Evolutionary conservation across 2,888 invertebrate genomes (phyloP).

Genomic region (Lasioglossum villosulum): DNA sequence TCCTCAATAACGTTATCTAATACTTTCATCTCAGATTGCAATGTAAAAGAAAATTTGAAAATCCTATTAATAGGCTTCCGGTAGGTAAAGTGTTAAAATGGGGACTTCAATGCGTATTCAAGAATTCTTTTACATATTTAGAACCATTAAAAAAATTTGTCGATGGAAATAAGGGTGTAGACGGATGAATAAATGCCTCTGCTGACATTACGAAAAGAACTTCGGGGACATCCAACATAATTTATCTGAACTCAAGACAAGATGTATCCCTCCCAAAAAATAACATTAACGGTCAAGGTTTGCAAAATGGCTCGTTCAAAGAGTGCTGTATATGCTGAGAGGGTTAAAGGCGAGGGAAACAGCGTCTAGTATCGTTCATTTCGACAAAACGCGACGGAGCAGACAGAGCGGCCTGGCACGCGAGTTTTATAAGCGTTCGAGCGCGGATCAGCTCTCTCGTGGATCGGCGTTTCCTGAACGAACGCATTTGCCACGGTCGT

Average conservation of each 20-base stretch:
- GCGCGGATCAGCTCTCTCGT: slow-evolving; percentile 56
- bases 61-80: too few relatives aligned
- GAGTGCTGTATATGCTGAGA: neutral
- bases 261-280: neutral
- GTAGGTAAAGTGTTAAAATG: too few relatives aligned
- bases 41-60: too few relatives aligned
- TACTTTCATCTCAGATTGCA: too few relatives aligned
- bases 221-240: neutral
- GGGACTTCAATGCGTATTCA: too few relatives aligned
- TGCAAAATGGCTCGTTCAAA: neutral
- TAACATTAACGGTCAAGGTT: neutral
- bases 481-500: slow-evolving; percentile 72
- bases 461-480: slow-evolving; percentile 74
- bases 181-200: neutral
- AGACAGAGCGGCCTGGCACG: neutral
- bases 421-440: slow-evolving; percentile 12
- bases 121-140: too few relatives aligned
- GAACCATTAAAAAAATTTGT: too few relatives aligned
- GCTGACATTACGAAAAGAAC: neutral
- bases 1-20: too few relatives aligned
- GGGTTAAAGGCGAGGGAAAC: neutral
- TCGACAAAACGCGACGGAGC: neutral
- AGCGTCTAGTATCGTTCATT: neutral
- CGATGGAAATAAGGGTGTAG: too few relatives aligned
- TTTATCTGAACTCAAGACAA: neutral